These are phyloP conservation scores for Phrynosoma platyrhinos DNA, from an alignment of 2,113 vertebrate species.

Conservation along the genomic window DNA sequence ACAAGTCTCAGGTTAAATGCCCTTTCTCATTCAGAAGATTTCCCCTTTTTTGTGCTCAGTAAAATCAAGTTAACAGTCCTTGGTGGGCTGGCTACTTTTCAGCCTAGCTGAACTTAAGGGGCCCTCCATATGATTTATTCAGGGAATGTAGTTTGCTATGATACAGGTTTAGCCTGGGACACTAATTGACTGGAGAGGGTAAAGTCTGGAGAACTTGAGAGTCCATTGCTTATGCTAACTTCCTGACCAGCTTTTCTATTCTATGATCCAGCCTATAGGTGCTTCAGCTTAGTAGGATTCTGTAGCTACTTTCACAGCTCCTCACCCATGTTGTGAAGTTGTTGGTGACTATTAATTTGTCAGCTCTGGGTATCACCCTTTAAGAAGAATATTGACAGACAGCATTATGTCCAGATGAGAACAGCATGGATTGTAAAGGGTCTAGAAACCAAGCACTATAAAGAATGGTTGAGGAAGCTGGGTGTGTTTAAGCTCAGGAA, in stretches of 20 bases:
- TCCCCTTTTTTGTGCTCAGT: neutral
- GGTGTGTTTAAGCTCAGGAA: too few species aligned
- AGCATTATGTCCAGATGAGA: too few species aligned
- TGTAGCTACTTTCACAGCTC: neutral
- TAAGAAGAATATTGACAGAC: too few species aligned
- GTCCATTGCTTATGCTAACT: neutral
- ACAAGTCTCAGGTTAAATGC: neutral
- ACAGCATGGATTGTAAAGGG: too few species aligned
- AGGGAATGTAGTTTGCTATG: neutral
- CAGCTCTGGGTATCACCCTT: too few species aligned
- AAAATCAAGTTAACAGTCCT: neutral
- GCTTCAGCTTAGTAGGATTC: too few species aligned
- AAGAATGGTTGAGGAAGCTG: too few species aligned
- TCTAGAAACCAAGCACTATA: too few species aligned
- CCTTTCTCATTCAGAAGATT: neutral
- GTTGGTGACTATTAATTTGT: neutral
- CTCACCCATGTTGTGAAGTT: neutral
- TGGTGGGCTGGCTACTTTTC: too few species aligned
- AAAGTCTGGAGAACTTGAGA: neutral
- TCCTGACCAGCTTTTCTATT: neutral
- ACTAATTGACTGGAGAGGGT: neutral
- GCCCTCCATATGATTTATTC: neutral
- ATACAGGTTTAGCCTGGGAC: neutral
- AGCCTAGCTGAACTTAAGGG: too few species aligned
- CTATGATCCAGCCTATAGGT: neutral